Evolutionary conservation across 1,140 invertebrate genomes (phyloP).

Genomic region (Penaeus indicus): DNA sequence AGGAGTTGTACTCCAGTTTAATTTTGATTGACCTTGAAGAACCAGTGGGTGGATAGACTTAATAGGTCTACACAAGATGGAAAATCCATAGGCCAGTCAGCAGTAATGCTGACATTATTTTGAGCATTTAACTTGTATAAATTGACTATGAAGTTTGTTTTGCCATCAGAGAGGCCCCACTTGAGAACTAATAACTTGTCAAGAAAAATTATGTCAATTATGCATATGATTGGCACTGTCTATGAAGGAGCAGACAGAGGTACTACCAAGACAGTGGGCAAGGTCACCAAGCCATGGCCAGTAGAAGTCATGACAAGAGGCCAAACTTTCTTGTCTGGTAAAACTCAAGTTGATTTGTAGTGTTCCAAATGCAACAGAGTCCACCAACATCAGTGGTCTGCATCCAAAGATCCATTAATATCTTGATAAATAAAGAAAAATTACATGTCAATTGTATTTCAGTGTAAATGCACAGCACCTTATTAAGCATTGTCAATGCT

Average conservation of each 20-base stretch:
- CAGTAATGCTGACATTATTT: too few species aligned
- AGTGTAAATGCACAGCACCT: slow-evolving; percentile 52
- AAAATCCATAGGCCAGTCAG: too few species aligned
- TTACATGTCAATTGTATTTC: slow-evolving; percentile 55
- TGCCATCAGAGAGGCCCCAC: too few species aligned
- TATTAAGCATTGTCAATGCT: slow-evolving; percentile 47
- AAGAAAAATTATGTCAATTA: too few species aligned
- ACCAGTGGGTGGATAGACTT: not conserved
- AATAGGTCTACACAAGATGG: too few species aligned
- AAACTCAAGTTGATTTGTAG: slow-evolving; percentile 13
- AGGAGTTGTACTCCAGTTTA: slow-evolving; percentile 21
- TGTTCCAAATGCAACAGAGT: slow-evolving; percentile 29
- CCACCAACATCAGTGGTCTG: slow-evolving; percentile 33
- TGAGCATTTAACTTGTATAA: too few species aligned
- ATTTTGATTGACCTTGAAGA: slow-evolving; percentile 28
- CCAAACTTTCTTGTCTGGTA: not conserved
- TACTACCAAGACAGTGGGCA: not conserved
- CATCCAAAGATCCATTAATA: slow-evolving; percentile 47
- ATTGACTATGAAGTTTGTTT: too few species aligned
- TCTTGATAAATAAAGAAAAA: slow-evolving; percentile 40
- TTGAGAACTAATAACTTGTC: too few species aligned
- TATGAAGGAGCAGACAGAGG: too few species aligned
- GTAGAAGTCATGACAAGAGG: slow-evolving; percentile 24
- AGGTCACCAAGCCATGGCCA: slow-evolving; percentile 20
- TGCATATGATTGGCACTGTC: too few species aligned